Percentiles rank a stretch among this genome's conserved stretches.
Evolutionary conservation across 1,140 invertebrate species (phyloP).

Genomic region (Eciton burchellii): DNA sequence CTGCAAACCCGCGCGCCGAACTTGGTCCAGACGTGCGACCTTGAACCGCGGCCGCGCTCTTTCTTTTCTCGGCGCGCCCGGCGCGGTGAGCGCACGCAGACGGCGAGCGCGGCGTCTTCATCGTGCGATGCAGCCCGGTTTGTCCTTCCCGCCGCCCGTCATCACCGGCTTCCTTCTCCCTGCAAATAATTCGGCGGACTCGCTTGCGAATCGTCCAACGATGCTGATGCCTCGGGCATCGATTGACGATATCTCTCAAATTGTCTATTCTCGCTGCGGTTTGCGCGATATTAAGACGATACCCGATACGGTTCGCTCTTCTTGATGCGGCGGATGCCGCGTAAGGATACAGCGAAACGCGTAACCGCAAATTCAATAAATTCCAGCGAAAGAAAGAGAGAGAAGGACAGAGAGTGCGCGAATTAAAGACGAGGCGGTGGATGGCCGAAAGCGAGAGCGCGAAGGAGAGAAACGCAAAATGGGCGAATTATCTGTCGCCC

Average conservation of each 20-base stretch:
- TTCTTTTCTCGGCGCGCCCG: background rate
- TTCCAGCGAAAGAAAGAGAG: too few species aligned
- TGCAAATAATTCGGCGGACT: background rate
- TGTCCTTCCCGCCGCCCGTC: constrained; percentile 6
- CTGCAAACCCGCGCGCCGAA: constrained; percentile 49
- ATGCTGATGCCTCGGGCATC: too few species aligned
- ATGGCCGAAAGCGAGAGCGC: background rate
- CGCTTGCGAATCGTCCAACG: too few species aligned
- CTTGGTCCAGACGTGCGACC: constrained; percentile 63
- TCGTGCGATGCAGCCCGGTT: constrained; percentile 18
- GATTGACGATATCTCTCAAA: too few species aligned
- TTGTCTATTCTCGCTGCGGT: too few species aligned
- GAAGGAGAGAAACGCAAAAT: background rate
- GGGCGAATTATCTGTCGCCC: constrained; percentile 28
- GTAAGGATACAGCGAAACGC: too few species aligned
- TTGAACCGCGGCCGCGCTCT: constrained; percentile 62
- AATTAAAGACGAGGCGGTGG: background rate
- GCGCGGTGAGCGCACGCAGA: background rate
- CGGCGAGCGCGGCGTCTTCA: constrained; percentile 36
- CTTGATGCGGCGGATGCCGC: too few species aligned
- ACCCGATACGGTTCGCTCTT: too few species aligned
- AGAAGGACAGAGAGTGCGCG: background rate
- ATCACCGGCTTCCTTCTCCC: constrained; percentile 1
- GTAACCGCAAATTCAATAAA: too few species aligned
- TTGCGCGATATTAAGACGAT: too few species aligned